Evolutionary conservation across 2,888 invertebrate genomes (phyloP).

Genomic region (Noctuana brunneofusca): DNA sequence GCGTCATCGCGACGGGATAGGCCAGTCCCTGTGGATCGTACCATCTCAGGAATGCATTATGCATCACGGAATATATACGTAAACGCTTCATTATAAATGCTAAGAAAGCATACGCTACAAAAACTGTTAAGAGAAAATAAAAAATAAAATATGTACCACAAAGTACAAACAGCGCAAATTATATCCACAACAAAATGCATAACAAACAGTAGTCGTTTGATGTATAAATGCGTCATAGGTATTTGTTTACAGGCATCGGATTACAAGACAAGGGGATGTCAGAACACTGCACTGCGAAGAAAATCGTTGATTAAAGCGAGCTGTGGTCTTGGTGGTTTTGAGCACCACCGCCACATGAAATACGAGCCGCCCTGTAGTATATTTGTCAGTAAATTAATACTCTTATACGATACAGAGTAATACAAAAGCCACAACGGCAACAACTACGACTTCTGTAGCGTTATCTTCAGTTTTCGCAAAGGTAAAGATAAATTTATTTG

Average conservation of each 20-base stretch:
- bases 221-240: constrained; percentile 21
- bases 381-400: background rate
- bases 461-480: no score
- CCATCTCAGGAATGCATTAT: constrained; percentile 1
- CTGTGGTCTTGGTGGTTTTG: constrained; percentile 15
- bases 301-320: background rate
- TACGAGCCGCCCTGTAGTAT: background rate
- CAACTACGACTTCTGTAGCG: no score
- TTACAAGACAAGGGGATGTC: constrained; percentile 15
- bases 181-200: background rate
- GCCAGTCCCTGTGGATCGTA: constrained; percentile 7
- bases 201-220: constrained; percentile 10
- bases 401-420: background rate
- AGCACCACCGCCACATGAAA: constrained; percentile 11
- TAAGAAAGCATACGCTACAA: no score
- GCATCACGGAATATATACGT: no score
- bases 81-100: no score
- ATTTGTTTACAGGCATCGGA: constrained; percentile 19
- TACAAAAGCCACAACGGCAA: no score
- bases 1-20: constrained; percentile 24
- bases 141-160: background rate
- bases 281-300: constrained; percentile 4
- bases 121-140: no score
- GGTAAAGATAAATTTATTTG: no score
- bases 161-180: background rate